These are phyloP conservation scores for Hystrix brachyura DNA, from an alignment of 2,113 vertebrate genomes.

Conservation along the genomic window DNA sequence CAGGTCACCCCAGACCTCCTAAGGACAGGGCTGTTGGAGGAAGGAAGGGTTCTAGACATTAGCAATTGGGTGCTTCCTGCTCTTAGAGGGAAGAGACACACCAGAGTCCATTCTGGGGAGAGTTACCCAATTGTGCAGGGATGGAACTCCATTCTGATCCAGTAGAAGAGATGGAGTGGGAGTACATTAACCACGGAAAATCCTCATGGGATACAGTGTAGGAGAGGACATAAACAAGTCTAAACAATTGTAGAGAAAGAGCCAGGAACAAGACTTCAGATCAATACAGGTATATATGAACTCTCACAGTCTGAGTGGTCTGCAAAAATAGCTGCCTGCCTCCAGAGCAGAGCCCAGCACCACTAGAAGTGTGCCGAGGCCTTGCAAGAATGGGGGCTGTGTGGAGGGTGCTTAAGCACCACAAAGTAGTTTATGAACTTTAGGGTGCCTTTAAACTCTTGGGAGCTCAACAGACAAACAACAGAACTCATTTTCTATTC, in stretches of 20 bases:
- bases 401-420: neutral
- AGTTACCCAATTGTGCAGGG: too few species aligned
- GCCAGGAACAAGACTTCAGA: neutral
- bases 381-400: accelerated
- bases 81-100: neutral
- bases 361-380: too few species aligned
- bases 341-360: neutral
- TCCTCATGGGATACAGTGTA: accelerated
- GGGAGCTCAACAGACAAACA: neutral
- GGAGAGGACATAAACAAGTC: neutral
- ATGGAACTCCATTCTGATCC: neutral
- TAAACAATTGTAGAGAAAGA: neutral
- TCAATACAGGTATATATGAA: neutral
- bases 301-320: neutral
- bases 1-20: neutral
- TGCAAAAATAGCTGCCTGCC: neutral
- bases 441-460: neutral
- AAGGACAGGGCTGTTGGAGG: neutral
- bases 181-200: accelerated
- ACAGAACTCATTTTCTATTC: neutral
- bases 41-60: too few species aligned
- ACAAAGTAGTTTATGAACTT: neutral
- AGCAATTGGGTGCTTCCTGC: neutral
- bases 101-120: neutral
- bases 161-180: neutral